phyloP scores from a whole-genome alignment of 2,113 vertebrate genomes.

The Alethe diademata region DNA sequence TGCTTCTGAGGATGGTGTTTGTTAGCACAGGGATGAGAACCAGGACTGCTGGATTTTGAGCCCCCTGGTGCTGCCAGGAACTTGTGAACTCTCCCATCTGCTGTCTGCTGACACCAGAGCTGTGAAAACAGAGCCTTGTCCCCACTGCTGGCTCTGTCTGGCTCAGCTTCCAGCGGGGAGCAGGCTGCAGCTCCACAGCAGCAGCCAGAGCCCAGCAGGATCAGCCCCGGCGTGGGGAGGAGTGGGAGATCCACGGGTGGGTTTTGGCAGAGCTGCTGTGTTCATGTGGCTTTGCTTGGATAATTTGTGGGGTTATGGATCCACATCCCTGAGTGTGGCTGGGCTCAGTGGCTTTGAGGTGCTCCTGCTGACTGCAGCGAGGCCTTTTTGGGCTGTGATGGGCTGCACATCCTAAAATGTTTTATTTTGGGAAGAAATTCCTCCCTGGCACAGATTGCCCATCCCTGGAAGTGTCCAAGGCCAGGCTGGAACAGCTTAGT shows the following conservation, averaged over 20 bases:
- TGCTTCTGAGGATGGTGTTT: fast-evolving
- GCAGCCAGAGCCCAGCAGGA: too few species aligned
- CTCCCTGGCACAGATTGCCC: too few species aligned
- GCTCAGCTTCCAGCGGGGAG: background rate
- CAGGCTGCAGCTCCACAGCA: background rate
- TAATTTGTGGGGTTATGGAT: fast-evolving
- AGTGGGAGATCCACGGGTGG: background rate
- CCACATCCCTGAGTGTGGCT: fast-evolving
- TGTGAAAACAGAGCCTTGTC: background rate
- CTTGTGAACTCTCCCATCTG: background rate
- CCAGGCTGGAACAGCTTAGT: background rate
- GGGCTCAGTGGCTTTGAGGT: fast-evolving
- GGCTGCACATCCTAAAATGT: fast-evolving
- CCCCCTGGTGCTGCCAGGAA: background rate
- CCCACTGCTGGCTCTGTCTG: background rate
- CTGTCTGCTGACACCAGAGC: background rate
- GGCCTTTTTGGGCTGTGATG: background rate
- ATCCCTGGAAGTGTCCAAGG: background rate
- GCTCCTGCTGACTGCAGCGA: fast-evolving
- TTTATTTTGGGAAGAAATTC: background rate
- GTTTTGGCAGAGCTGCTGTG: background rate
- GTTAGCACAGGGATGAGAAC: background rate
- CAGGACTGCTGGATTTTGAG: fast-evolving
- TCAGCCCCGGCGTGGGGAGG: fast-evolving
- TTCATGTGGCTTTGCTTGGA: fast-evolving